Evolutionary conservation across 2,888 invertebrate genomes (phyloP).

Genomic region (Rhorus exstirpatorius): DNA sequence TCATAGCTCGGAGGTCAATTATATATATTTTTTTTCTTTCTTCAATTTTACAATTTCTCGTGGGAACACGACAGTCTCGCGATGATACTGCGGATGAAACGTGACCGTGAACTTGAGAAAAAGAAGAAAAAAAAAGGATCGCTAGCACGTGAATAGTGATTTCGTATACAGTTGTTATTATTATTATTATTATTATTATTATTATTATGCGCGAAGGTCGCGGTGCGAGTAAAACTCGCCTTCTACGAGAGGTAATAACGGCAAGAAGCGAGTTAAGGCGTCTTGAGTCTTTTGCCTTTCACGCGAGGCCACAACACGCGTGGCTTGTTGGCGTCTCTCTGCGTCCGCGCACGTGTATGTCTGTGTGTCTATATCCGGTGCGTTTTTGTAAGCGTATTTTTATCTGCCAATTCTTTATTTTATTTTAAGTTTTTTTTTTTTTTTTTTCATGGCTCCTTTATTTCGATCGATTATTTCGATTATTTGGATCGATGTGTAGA

Average conservation of each 20-base stretch:
- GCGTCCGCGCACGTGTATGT: conserved; percentile 10
- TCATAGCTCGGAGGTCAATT: background rate
- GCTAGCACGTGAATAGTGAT: conserved; percentile 27
- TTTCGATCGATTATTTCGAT: no score
- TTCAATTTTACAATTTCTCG: background rate
- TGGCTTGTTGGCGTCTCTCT: no score
- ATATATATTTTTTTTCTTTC: background rate
- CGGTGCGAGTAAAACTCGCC: conserved; percentile 18
- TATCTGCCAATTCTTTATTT: background rate
- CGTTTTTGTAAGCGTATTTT: background rate
- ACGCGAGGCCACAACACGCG: conserved; percentile 74
- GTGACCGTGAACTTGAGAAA: conserved; percentile 48
- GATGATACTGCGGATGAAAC: conserved; percentile 24
- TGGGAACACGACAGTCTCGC: background rate
- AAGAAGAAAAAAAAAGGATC: conserved; percentile 9
- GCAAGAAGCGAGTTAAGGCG: conserved; percentile 42
- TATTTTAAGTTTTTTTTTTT: no score
- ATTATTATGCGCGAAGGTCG: conserved; percentile 51
- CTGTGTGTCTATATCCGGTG: background rate
- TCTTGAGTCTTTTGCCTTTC: conserved; percentile 70
- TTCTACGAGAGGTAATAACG: conserved; percentile 33
- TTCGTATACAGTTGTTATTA: conserved; percentile 32
- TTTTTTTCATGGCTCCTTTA: no score
- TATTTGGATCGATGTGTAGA: no score
- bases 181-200: no score